A percentile compares a stretch with the other conserved stretches of the same genome.
phyloP scores from a whole-genome alignment of 2,888 invertebrate genomes.

The Zygothrica quintamaculata region DNA sequence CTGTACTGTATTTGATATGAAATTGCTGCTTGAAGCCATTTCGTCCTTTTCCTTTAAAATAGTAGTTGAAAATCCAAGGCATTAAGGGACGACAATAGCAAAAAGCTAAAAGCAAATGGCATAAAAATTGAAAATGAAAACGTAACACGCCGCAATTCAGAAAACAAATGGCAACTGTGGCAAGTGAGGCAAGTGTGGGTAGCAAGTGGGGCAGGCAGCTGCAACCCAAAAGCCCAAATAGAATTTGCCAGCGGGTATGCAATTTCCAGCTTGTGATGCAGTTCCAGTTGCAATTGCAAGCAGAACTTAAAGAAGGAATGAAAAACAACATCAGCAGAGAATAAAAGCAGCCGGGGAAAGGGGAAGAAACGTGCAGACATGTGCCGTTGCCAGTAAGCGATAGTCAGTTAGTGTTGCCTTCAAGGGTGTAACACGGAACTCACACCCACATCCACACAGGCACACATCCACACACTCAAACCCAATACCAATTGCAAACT shows the following conservation, averaged over 20 bases:
- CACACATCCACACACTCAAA: neutral
- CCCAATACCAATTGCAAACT: too few species aligned
- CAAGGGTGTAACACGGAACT: neutral
- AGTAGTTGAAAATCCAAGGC: constrained; percentile 27
- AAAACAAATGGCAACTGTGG: constrained; percentile 60
- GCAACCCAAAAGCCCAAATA: constrained; percentile 4
- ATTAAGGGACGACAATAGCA: constrained; percentile 17
- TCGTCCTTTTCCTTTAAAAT: constrained; percentile 11
- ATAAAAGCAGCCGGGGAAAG: too few species aligned
- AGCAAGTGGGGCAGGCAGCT: constrained; percentile 16
- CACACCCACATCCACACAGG: neutral
- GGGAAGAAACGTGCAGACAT: constrained; percentile 61
- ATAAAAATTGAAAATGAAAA: constrained; percentile 75
- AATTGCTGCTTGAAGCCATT: neutral
- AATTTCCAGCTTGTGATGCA: constrained; percentile 41
- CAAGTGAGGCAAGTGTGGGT: constrained; percentile 14
- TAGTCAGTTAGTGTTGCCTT: constrained; percentile 56
- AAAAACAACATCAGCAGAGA: too few species aligned
- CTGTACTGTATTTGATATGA: too few species aligned
- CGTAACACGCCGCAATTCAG: constrained; percentile 66
- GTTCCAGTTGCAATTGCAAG: neutral
- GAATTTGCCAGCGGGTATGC: constrained; percentile 42
- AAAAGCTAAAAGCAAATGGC: constrained; percentile 55
- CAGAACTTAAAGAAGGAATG: constrained; percentile 3
- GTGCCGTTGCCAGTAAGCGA: constrained; percentile 66